Base-by-base conservation (phyloP, 2,888 invertebrate genomes). In the Drosophila ezoana region DNA sequence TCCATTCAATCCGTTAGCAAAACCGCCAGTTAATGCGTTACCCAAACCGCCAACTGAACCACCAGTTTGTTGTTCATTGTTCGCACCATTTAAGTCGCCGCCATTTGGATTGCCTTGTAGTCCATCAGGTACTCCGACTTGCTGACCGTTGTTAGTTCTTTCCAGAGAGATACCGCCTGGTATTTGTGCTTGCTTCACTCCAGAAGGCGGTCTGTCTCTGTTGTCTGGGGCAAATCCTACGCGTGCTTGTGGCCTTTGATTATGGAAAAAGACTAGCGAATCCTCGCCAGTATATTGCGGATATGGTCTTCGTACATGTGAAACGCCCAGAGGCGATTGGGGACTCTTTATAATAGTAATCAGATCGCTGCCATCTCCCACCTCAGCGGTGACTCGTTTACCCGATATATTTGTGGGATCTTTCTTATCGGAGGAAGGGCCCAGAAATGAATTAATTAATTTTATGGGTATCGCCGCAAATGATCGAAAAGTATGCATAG, bases 301-400 rank as follows among this genome's bases (percentile, higher is more conserved):
- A 40, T 9, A 2, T 6, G 53, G n/a, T 8, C 1, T 6, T 0
- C 10, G 4, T 9, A 33, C 8, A 11, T 52, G 33, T 0, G 52
- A 45, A 5, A 56, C 9, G 14, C 18, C 54, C 2, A 63, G 0
- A 18, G 40, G 41, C 9, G 70, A 43, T 1, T 45, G 32, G 10
- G 57, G 47, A 48, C 47, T 56, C 16, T 51, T 62, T 2, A 81
- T 54, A 11, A 81, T 58, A 4, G 77, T 77, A 6, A 77, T 57
- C 20, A 69, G 8, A 40, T 77, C 77, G 28, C 68, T 76, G 14
- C 35, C 59, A 16, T 72, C 73, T 9, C 13, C 23, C 3, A 57
- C 56, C 5, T 54, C 68, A 8, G 69, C 49, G 1, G 13, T 38
- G 11, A 58, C 6, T 11, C 44, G 23, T 16, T 58, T 61, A 10